Percentiles rank a stretch among this genome's conserved stretches.
These are phyloP conservation scores for Sarotherodon lohbergeri DNA, from an alignment of 2,113 vertebrate species.

Conservation along the genomic window DNA sequence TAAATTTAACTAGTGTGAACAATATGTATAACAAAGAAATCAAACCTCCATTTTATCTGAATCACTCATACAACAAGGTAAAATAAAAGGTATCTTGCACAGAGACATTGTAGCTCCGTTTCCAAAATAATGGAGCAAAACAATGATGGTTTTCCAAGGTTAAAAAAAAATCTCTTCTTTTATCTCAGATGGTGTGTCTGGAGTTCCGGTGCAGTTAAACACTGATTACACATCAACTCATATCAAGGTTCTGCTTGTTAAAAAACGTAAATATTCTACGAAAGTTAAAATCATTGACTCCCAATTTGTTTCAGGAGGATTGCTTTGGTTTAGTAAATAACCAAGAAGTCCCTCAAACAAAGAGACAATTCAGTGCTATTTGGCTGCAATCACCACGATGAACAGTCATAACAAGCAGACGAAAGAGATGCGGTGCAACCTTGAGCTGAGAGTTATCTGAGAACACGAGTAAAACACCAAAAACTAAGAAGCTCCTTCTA, in stretches of 20 bases:
- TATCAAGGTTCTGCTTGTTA: neutral
- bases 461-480: neutral
- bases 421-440: constrained; percentile 25
- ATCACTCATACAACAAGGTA: neutral
- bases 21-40: neutral
- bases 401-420: constrained; percentile 68
- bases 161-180: neutral
- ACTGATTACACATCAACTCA: neutral
- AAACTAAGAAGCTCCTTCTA: neutral
- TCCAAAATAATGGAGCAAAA: neutral
- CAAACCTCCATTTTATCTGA: neutral
- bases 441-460: constrained; percentile 25
- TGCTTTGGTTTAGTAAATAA: constrained; percentile 28
- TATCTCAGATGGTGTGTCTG: neutral
- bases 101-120: neutral
- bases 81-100: neutral
- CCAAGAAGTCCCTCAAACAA: constrained; percentile 19
- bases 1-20: neutral
- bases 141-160: neutral
- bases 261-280: constrained; percentile 17
- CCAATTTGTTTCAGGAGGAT: neutral
- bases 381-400: constrained; percentile 18
- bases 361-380: constrained; percentile 28
- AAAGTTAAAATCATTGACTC: neutral
- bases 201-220: neutral